Base-by-base conservation (phyloP, 1,140 invertebrate genomes). In the Asbolus verrucosus region DNA sequence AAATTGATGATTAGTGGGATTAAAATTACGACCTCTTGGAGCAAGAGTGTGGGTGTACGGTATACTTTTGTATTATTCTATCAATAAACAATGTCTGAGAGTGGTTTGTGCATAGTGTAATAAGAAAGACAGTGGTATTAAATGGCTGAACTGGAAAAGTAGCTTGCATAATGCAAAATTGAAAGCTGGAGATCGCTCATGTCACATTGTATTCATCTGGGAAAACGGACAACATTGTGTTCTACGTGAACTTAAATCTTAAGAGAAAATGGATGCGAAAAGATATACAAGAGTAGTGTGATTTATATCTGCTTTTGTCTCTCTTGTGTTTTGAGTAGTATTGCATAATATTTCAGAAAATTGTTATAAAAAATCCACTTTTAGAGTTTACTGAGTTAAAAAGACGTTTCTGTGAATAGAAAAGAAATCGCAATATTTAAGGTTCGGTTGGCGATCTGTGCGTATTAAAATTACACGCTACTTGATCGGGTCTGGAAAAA, bases 231-330 rank as follows among this genome's bases (percentile, higher is more conserved):
- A 46, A 46, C 41, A 46, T 46, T 46, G 41, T 46, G 41, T 46
- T 46, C 41, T 46, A 46, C 19, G 41, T 16, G 41, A 46, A 46
- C 41, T 46, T 46, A 46, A 46, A 46, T 46, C 41, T 46, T 16
- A 19, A 1, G 41, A 46, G 41, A 46, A n/a, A 16, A 19, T 27
- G 11, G 46, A 54, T 54, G 21, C 19, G 27, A 14, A 46, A 46
- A 46, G 41, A 46, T 46, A 46, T 18, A 46, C 15, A 46, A 38
- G 33, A 11, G 41, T 46, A 16, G 16, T 46, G 16, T 46, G 41
- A 46, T 46, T 46, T 46, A 46, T 46, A 15, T 6, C 9, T 46
- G 41, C 41, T 46, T 46, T 46, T 46, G 41, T 19, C 41, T 46
- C 14, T 3, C 24, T 54, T 27, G 46, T 27, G 18, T n/a, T n/a